Base-by-base conservation (phyloP, 1,140 invertebrate genomes). In the Andricus grossulariae region DNA sequence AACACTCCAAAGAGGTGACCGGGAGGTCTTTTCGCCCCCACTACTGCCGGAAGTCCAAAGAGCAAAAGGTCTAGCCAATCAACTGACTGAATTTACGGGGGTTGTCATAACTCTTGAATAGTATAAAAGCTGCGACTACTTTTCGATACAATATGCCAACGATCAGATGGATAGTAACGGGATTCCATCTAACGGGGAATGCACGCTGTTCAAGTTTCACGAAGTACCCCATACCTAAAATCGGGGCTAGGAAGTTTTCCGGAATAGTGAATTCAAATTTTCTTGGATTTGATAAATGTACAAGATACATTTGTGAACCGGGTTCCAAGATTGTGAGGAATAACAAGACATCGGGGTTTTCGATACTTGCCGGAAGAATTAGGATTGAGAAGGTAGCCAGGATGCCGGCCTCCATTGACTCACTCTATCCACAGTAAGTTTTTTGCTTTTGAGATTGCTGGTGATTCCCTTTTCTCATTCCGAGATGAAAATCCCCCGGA, bases 391-490 rank as follows among this genome's bases (percentile, higher is more conserved):
- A 45, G 60, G 13, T 4, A 13, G 74, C 39, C 66, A 84, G 75
- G 54, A 87, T 87, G 85, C 84, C 84, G 13, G 80, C 83, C 57
- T 82, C 79, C 54, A 76, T 85, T 0, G 82, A 82, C 15, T 75
- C 79, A 25, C 73, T 82, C 21, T 87, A 85, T 75, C 80, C 85
- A 45, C 84, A 82, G 85, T 85, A 74, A 86, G 83, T 83, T 70
- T 55, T 55, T 72, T 11, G 6, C 39, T 16, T 51, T 19, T 19
- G n/a, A 32, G 2, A 71, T 73, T 66, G 10, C 15, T 51, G 25
- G 4, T 32, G 25, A 32, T 32, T 66, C 11, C 60, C 21, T 39
- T 66, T 12, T 55, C 12, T 39, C 18, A 55, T 60, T 32, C 45
- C 15, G 0, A 2, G 5, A 16, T 16, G 4, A 45, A 49, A 39